Conservation (phyloP, 2,113 vertebrate genomes). For the Acanthisitta chloris region DNA sequence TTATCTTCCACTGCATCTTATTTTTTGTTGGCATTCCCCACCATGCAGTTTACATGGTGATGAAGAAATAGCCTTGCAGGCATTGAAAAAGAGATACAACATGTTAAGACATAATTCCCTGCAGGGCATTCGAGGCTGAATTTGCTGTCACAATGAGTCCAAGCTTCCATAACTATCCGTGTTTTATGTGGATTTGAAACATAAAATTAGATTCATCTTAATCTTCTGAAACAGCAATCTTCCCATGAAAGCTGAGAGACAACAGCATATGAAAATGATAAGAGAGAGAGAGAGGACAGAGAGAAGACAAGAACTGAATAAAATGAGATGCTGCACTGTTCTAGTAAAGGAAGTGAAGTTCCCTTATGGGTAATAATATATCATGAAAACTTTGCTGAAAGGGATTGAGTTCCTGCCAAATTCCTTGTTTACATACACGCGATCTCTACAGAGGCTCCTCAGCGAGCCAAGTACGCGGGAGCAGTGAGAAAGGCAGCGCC, state of each 20-base stretch:
- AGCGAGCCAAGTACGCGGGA: neutral
- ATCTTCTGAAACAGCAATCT: conserved; percentile 68
- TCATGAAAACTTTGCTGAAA: conserved; percentile 9
- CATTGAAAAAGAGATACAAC: conserved; percentile 49
- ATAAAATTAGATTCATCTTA: conserved; percentile 73
- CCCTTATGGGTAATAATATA: conserved; percentile 34
- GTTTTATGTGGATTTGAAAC: conserved; percentile 71
- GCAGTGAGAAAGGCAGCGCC: neutral
- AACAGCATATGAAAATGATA: conserved; percentile 60
- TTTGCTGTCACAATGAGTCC: conserved; percentile 58
- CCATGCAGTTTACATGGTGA: conserved; percentile 63
- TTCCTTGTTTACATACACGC: conserved; percentile 21
- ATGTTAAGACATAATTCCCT: conserved; percentile 62
- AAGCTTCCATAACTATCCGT: conserved; percentile 56
- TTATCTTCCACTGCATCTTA: conserved; percentile 40
- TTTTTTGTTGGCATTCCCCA: conserved; percentile 63
- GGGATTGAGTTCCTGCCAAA: conserved; percentile 44
- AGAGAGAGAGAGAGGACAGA: conserved; percentile 21
- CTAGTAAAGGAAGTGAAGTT: conserved; percentile 42
- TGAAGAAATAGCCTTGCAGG: conserved; percentile 48
- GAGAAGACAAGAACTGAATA: conserved; percentile 19
- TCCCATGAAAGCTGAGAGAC: conserved; percentile 60
- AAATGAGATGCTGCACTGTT: conserved; percentile 40
- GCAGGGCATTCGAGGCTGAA: conserved; percentile 51
- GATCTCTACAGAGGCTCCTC: neutral